These are phyloP conservation scores for Ctenodactylus gundi DNA, from an alignment of 2,113 vertebrate species.

Conservation along the genomic window DNA sequence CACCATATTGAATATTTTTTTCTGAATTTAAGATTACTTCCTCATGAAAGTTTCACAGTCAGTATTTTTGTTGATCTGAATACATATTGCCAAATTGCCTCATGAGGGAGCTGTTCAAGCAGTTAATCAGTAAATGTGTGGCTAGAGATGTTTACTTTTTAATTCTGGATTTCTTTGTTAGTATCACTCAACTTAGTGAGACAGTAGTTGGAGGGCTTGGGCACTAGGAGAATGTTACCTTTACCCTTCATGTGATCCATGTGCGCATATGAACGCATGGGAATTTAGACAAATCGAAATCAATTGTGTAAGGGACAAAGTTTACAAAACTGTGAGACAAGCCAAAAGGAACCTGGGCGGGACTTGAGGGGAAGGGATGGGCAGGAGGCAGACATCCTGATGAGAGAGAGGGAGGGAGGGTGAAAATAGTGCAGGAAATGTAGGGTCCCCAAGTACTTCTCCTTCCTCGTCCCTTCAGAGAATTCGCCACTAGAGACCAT, in stretches of 20 bases:
- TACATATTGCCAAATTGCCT: constrained; percentile 37
- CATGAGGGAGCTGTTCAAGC: not conserved
- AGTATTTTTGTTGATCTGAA: constrained; percentile 38
- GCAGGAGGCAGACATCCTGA: not conserved
- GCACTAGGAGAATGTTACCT: rapidly evolving
- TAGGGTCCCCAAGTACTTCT: not conserved
- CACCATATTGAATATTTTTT: not conserved
- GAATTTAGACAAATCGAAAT: not conserved
- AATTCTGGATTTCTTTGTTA: not conserved
- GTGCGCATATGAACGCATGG: no score
- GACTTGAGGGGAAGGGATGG: rapidly evolving
- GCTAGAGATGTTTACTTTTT: constrained; percentile 55
- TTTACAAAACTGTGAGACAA: not conserved
- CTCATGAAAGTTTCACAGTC: constrained; percentile 63
- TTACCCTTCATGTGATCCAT: not conserved
- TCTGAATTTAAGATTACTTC: constrained; percentile 43
- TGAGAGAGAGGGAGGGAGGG: rapidly evolving
- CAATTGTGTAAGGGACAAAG: no score
- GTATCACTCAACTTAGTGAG: not conserved
- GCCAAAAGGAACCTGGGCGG: no score
- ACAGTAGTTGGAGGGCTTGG: not conserved
- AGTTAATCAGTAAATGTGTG: not conserved
- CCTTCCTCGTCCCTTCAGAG: not conserved
- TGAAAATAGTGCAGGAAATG: not conserved
- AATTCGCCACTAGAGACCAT: not conserved